These are phyloP conservation scores for Rhopilema esculentum DNA, from an alignment of 30 jellyfish, hydroid and myxozoan genomes.

Conservation along the genomic window DNA sequence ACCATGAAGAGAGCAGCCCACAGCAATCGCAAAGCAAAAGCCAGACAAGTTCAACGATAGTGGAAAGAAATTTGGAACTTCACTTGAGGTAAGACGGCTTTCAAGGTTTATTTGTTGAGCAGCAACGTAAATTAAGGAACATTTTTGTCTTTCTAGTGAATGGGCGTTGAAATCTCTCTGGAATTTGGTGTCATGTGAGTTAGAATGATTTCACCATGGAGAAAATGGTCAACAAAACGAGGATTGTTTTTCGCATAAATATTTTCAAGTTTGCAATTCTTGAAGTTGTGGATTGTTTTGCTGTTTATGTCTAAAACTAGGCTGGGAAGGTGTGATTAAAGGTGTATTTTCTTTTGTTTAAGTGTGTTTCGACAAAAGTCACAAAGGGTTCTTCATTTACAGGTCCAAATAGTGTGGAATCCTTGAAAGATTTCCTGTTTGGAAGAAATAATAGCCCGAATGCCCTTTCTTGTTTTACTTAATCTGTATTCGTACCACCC, in stretches of 20 bases:
- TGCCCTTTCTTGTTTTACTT: too few relatives aligned
- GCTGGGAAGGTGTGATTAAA: background rate
- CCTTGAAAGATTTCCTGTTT: too few relatives aligned
- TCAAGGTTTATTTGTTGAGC: background rate
- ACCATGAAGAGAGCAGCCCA: background rate
- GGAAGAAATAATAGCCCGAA: too few relatives aligned
- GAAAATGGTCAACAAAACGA: conserved; percentile 18
- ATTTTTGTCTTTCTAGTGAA: background rate
- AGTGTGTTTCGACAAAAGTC: background rate
- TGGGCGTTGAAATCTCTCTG: background rate
- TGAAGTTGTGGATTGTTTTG: background rate
- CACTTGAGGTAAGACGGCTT: conserved; percentile 45
- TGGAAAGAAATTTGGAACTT: conserved; percentile 63
- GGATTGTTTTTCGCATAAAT: background rate
- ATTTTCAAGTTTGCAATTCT: background rate
- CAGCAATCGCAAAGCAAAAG: background rate
- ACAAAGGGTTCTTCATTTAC: background rate
- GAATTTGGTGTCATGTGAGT: conserved; percentile 11
- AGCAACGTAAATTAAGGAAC: background rate
- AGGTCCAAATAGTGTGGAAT: too few relatives aligned
- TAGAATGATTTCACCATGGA: conserved; percentile 14
- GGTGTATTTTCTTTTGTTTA: background rate
- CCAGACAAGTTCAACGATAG: conserved; percentile 61
- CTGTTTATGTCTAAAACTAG: background rate
- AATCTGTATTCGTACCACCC: too few relatives aligned